A percentile compares a stretch with the other conserved stretches of the same genome.
Conservation (phyloP, 2,113 vertebrate species). For the Paralichthys olivaceus region DNA sequence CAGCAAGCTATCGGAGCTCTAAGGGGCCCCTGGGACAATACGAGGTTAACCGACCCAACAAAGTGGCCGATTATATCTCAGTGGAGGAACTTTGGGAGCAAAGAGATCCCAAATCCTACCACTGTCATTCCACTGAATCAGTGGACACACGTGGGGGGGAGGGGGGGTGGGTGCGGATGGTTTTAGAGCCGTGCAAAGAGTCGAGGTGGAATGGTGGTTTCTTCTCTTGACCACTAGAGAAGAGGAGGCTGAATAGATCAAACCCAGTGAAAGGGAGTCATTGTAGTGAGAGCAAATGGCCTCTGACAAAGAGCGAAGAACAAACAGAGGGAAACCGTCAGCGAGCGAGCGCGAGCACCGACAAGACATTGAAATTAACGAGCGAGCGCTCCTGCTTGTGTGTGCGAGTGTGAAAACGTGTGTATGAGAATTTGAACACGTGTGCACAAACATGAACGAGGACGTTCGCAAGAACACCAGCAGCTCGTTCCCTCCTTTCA, state of each 20-base stretch:
- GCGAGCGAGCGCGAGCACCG: conserved; percentile 40
- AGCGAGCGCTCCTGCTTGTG: conserved; percentile 19
- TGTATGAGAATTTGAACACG: conserved; percentile 35
- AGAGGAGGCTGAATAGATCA: conserved; percentile 70
- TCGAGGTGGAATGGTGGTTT: conserved; percentile 46
- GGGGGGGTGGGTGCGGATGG: conserved; percentile 15
- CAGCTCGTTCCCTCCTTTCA: conserved; percentile 15
- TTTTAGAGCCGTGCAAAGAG: conserved; percentile 49
- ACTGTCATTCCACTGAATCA: conserved; percentile 57
- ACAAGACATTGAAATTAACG: conserved; percentile 52
- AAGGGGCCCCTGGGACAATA: conserved; percentile 57
- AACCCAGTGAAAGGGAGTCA: conserved; percentile 72
- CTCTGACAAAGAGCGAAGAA: conserved; percentile 73
- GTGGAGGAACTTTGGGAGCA: conserved; percentile 48
- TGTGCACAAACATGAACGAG: conserved; percentile 28
- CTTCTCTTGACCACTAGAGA: conserved; percentile 60
- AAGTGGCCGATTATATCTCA: conserved; percentile 69
- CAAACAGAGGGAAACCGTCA: conserved; percentile 71
- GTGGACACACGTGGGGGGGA: conserved; percentile 42
- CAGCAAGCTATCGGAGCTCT: conserved; percentile 29
- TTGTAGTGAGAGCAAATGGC: conserved; percentile 72
- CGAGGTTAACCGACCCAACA: conserved; percentile 68
- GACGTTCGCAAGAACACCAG: conserved; percentile 42
- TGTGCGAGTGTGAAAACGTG: conserved; percentile 57
- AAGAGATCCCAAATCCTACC: conserved; percentile 58